Base-by-base conservation (phyloP, 1,140 invertebrate species). In the Eriosoma lanigerum region DNA sequence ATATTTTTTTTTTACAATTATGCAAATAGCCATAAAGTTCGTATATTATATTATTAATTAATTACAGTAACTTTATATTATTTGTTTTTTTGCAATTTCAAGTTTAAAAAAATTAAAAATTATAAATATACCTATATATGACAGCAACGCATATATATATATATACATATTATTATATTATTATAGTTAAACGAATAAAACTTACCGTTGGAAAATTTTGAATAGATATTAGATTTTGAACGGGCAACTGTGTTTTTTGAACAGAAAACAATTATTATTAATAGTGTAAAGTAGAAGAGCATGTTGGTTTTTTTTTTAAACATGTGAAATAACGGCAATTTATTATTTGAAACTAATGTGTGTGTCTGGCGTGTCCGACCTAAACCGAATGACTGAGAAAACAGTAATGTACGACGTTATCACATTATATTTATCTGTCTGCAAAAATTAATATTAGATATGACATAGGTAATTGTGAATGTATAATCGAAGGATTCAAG, bases 401-500 rank as follows among this genome's bases (percentile, higher is more conserved):
- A 58, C 29, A 58, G 29, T 44, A 32, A 60, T 29, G 38, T 62
- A 29, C 46, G 24, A 48, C 32, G 64, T 48, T 68, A 24, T 68
- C 64, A 68, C 21, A 46, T 46, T 68, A 68, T 68, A 38, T 38
- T 38, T 38, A 38, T 38, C 32, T 38, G 32, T 38, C 38, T 48
- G 44, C 8, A 68, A 46, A 68, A 17, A 48, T 15, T 68, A 24
- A 68, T 26, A 48, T 15, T 68, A 24, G n/a, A 48, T 44, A 68
- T 46, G 9, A 32, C 32, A 38, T 38, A 38, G 32, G n/a, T 29
- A 29, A 29, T 58, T 29, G 73, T 60, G 24, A 46, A 60, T 48
- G 73, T 68, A 48, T 60, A 78, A 46, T 78, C n/a, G 73, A 78
- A 60, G 54, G 54, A 62, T 78, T 62, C 32, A 48, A 24, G 32